Percentiles rank a stretch among this genome's conserved stretches.
Conservation (phyloP, 2,797 vertebrate species). For the Gobio occitaniae region DNA sequence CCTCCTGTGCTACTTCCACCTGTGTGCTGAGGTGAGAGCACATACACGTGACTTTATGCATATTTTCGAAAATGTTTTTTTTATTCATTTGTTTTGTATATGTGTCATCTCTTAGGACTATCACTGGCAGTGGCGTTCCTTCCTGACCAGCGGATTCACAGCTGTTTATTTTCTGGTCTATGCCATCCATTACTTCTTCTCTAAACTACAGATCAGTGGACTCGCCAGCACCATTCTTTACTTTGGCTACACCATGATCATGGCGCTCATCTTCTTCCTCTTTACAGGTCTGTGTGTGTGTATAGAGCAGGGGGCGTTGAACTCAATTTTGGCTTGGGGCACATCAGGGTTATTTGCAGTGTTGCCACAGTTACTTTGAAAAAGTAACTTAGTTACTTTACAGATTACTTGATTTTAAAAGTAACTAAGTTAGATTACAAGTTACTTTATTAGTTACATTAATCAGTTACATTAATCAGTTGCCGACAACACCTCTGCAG, state of each 20-base stretch:
- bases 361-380: too few relatives aligned
- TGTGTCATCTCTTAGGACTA: conserved; percentile 82
- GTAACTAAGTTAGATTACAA: too few relatives aligned
- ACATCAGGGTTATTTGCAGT: neutral
- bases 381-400: too few relatives aligned
- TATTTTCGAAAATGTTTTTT: neutral
- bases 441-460: too few relatives aligned
- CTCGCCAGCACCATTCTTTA: conserved; percentile 94
- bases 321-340: neutral
- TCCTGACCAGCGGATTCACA: conserved; percentile 94
- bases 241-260: conserved; percentile 95
- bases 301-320: neutral
- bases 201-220: conserved; percentile 92
- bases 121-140: conserved; percentile 96
- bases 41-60: neutral
- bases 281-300: conserved; percentile 83
- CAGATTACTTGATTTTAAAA: too few relatives aligned
- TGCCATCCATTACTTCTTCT: conserved; percentile 93
- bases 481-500: too few relatives aligned
- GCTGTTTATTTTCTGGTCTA: conserved; percentile 93
- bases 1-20: conserved; percentile 93
- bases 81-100: conserved; percentile 3
- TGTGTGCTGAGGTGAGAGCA: conserved; percentile 89
- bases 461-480: too few relatives aligned
- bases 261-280: conserved; percentile 95